These are phyloP conservation scores for Takifugu ocellatus DNA, from an alignment of 2,797 vertebrate species.

Conservation along the genomic window DNA sequence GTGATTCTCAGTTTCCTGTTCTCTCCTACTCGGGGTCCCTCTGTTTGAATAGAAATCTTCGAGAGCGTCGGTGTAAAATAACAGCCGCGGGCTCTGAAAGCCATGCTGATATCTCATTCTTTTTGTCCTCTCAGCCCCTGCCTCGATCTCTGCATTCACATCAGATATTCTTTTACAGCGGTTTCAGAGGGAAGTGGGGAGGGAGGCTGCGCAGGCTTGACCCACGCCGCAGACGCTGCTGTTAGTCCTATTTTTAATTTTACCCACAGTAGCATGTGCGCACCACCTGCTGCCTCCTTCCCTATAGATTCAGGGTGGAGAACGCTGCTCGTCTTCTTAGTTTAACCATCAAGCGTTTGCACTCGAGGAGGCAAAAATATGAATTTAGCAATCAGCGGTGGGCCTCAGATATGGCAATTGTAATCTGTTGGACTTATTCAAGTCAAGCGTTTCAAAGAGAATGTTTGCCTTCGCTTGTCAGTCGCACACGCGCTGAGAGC, in stretches of 20 bases:
- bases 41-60: constrained; percentile 27
- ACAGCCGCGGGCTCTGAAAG: constrained; percentile 41
- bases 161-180: constrained; percentile 71
- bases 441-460: too few species aligned
- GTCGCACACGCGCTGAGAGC: too few species aligned
- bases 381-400: neutral
- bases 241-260: constrained; percentile 61
- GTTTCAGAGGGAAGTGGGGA: constrained; percentile 57
- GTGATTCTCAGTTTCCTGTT: neutral
- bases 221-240: constrained; percentile 47
- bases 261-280: constrained; percentile 35
- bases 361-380: neutral
- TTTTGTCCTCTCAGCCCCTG: constrained; percentile 65
- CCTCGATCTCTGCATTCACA: constrained; percentile 54
- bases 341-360: constrained; percentile 43
- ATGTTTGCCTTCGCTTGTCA: too few species aligned
- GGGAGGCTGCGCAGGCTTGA: constrained; percentile 51
- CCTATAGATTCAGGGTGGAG: constrained; percentile 11
- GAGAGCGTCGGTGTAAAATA: constrained; percentile 46
- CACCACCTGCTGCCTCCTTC: constrained; percentile 11
- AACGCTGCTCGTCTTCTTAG: constrained; percentile 23
- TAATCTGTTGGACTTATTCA: too few species aligned
- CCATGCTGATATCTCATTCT: constrained; percentile 70
- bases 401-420: too few species aligned
- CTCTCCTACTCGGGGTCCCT: neutral